Percentiles rank a stretch among this genome's conserved stretches.
These are phyloP conservation scores for Ancistrus triradiatus DNA, from an alignment of 2,113 vertebrate genomes.

Conservation along the genomic window DNA sequence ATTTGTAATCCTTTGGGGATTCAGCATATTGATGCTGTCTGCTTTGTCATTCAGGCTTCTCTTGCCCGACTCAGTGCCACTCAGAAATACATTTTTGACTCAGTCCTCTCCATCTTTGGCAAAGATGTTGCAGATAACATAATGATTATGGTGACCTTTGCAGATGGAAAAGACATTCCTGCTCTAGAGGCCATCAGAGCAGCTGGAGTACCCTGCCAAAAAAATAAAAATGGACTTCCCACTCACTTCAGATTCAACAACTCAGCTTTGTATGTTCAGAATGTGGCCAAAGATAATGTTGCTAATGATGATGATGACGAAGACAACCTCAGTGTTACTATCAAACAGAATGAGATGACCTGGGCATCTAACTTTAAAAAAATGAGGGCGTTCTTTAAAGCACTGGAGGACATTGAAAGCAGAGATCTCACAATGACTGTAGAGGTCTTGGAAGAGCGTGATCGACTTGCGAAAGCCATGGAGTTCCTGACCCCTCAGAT, in stretches of 20 bases:
- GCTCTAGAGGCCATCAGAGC: slow-evolving; percentile 43
- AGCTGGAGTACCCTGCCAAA: slow-evolving; percentile 45
- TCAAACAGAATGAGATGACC: slow-evolving; percentile 5
- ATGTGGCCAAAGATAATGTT: slow-evolving; percentile 1
- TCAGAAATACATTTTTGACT: slow-evolving; percentile 50
- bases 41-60: slow-evolving; percentile 51
- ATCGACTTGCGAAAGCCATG: no score
- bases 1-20: no score
- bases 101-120: slow-evolving; percentile 49
- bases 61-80: slow-evolving; percentile 34
- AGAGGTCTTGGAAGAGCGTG: no score
- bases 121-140: slow-evolving; percentile 53
- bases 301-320: slow-evolving; percentile 20
- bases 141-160: slow-evolving; percentile 48
- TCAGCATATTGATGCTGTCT: slow-evolving; percentile 50
- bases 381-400: slow-evolving; percentile 44
- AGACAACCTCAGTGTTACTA: neutral
- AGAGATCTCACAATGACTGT: slow-evolving; percentile 38
- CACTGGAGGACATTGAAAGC: slow-evolving; percentile 24
- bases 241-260: slow-evolving; percentile 50
- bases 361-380: slow-evolving; percentile 34
- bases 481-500: slow-evolving; percentile 42
- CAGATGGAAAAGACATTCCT: slow-evolving; percentile 42
- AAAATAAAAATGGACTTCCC: slow-evolving; percentile 37
- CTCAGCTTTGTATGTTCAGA: slow-evolving; percentile 35